Evolutionary conservation across 2,797 vertebrate genomes (phyloP).

Genomic region (Lagodon rhomboides): DNA sequence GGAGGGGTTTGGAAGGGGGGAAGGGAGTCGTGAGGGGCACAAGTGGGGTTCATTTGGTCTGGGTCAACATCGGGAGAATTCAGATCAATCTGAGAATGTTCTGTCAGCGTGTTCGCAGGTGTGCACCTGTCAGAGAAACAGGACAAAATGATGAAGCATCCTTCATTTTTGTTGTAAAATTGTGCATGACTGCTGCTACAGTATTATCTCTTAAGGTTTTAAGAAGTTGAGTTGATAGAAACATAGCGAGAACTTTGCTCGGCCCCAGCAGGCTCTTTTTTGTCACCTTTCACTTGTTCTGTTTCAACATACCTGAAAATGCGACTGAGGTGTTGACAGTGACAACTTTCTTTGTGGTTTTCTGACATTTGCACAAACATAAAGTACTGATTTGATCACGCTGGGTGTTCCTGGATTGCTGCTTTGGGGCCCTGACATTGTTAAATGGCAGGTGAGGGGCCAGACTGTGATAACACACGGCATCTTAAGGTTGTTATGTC

Average conservation of each 20-base stretch:
- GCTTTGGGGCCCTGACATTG: not conserved
- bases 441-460: too few species aligned
- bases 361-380: not conserved
- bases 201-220: not conserved
- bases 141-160: not conserved
- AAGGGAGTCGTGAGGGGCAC: constrained; percentile 21
- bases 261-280: not conserved
- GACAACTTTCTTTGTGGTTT: constrained; percentile 17
- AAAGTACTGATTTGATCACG: constrained; percentile 7
- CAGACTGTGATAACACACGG: not conserved
- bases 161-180: not conserved
- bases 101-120: not conserved
- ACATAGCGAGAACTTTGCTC: not conserved
- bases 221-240: not conserved
- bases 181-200: not conserved
- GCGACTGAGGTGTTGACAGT: not conserved
- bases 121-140: not conserved
- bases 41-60: constrained; percentile 32
- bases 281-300: not conserved
- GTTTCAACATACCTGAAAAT: constrained; percentile 1
- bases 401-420: not conserved
- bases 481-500: constrained; percentile 8
- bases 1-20: constrained; percentile 32
- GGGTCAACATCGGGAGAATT: not conserved
- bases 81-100: not conserved